phyloP scores from a whole-genome alignment of 2,113 vertebrate genomes.

The Tenebrosternarchus preto region DNA sequence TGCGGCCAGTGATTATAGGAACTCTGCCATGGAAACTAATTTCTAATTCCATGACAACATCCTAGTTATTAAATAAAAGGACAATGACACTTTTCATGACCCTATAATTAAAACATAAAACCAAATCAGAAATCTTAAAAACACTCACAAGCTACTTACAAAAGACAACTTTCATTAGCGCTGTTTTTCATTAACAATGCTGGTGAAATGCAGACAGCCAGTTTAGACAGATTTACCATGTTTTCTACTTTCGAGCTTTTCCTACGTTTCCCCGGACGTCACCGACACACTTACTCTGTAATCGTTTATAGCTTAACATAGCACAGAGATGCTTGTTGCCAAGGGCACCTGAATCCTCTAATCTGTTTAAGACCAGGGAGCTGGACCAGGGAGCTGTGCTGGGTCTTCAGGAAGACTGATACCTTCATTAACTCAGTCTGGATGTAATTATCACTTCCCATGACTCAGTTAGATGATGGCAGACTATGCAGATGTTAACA shows the following conservation, averaged over 20 bases:
- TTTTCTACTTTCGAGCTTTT: not conserved
- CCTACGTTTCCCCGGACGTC: not conserved
- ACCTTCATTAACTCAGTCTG: not conserved
- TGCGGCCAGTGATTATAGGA: constrained; percentile 11
- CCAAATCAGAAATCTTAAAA: not conserved
- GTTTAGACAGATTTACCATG: not conserved
- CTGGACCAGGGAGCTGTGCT: no score
- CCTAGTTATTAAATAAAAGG: not conserved
- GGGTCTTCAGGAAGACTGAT: no score
- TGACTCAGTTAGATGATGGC: no score
- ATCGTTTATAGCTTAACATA: constrained; percentile 5
- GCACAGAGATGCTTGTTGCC: not conserved
- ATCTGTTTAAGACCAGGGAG: no score
- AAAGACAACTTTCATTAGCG: not conserved
- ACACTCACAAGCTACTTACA: not conserved
- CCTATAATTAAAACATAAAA: not conserved
- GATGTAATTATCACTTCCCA: no score
- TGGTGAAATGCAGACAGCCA: not conserved
- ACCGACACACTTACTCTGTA: not conserved
- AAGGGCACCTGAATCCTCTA: no score
- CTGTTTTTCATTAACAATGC: not conserved
- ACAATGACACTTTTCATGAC: no score
- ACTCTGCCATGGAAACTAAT: constrained; percentile 35
- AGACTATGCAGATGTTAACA: no score
- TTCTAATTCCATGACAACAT: constrained; percentile 5